Base-by-base conservation (phyloP, 2,888 invertebrate genomes). In the Aphidoletes aphidimyza region DNA sequence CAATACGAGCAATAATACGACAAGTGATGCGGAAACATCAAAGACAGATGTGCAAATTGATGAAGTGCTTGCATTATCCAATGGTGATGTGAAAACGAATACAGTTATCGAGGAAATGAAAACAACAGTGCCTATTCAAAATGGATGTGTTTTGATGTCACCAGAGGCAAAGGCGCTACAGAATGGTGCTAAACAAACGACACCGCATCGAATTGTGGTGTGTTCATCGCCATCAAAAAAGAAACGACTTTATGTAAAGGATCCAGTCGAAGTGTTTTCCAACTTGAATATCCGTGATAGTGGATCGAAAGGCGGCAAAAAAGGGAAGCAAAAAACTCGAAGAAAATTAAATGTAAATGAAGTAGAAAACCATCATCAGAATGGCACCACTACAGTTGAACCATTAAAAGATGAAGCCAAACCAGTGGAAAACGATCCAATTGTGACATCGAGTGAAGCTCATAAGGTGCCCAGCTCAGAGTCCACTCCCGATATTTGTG, bases 141-240 rank as follows among this genome's bases (percentile, higher is more conserved):
- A 69, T 69, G 69, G 69, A 8, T 11, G 34, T 9, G 34, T 69
- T 8, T 30, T 69, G 34, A 69, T 69, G 69, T 69, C 69, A 6
- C 69, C 69, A 0, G 69, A 69, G 14, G 69, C 69, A 69, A 69
- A 69, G n/a, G 14, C 69, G 30, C 26, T 69, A 30, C 69, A 9
- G 14, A 90, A 90, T 86, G 90, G 90, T 17, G 89, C 90, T 22
- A 90, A 90, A 85, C 90, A 90, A 81, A 89, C 89, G n/a, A 93
- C 93, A 84, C 93, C 93, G 42, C 93, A 93, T 88, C 92, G 93
- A 86, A 93, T 93, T 88, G 91, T 90, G 37, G 89, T 89, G 86
- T 89, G 89, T 85, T 90, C 89, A 83, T 90, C 89, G 11, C 69
- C 69, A 88, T 88, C 22, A 90, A 89, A 84, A 86, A 85, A 86